Evolutionary conservation across 2,888 invertebrate species (phyloP).

Genomic region (Ryuthela nishihirai): DNA sequence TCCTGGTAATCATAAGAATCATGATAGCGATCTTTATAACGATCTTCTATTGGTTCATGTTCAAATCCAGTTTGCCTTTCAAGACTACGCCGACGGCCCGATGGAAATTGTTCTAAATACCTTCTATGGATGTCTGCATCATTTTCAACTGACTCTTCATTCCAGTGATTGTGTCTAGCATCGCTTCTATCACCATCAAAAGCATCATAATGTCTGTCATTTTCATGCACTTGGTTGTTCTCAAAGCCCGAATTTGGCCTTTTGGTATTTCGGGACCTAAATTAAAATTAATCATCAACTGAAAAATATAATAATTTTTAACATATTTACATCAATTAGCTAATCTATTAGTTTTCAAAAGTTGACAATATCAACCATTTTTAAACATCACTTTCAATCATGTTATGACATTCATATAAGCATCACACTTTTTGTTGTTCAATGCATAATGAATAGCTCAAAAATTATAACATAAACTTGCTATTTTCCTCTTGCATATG

Average conservation of each 20-base stretch:
- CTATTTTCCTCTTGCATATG: too few relatives aligned
- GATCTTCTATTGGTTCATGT: conserved; percentile 25
- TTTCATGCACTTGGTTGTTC: conserved; percentile 39
- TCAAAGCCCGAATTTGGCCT: conserved; percentile 39
- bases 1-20: conserved; percentile 30
- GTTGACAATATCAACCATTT: too few relatives aligned
- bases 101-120: conserved; percentile 25
- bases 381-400: too few relatives aligned
- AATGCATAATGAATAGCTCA: too few relatives aligned
- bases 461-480: too few relatives aligned
- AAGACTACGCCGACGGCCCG: conserved; percentile 37
- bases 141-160: conserved; percentile 30
- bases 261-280: conserved; percentile 30
- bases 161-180: conserved; percentile 25
- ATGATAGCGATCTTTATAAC: conserved; percentile 17
- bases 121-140: conserved; percentile 22
- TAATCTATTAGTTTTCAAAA: too few relatives aligned
- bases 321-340: too few relatives aligned
- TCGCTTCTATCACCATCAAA: conserved; percentile 25
- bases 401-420: too few relatives aligned
- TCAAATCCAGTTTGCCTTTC: conserved; percentile 43
- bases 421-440: too few relatives aligned
- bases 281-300: neutral
- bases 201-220: conserved; percentile 29
- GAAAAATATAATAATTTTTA: too few relatives aligned